Evolutionary conservation across 2,888 invertebrate genomes (phyloP), one percentile per base, ranked within the genome.

Genomic region (Drosophila siamana): DNA sequence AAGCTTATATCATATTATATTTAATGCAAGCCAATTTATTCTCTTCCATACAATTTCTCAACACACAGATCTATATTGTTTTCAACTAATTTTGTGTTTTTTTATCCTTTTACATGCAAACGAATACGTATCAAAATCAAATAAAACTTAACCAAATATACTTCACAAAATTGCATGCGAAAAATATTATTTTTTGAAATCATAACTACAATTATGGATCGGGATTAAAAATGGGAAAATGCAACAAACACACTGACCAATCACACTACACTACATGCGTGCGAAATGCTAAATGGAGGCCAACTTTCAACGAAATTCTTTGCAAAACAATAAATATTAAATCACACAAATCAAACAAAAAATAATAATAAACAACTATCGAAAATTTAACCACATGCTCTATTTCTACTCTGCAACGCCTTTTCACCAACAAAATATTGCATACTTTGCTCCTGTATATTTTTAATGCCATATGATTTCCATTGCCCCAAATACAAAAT

Each of bases 41-140:
- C 36, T 36, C 43, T 66, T 69, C 43, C n/a, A 55, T 28, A 13
- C 43, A 13, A 40, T 64, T 44, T 70, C 15, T 38, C 50, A 7
- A 15, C 48, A 57, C 36, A 69, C 30, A 38, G 47, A 63, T 41
- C 46, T 62, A 56, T 57, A 61, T 47, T 72, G n/a, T 69, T 66
- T 74, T 79, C 82, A 36, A 84, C 70, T 74, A 78, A 85, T 75
- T 79, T 80, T 55, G 59, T 69, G 64, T 70, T 64, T 64, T 70
- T 64, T 77, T 62, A 72, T 68, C 74, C 70, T 78, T 74, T 80
- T 87, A 81, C 87, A 88, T 88, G 87, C 87, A 80, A 66, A 83
- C 88, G 76, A 69, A 73, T 38, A 55, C 52, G 74, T 61, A 69
- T 59, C 26, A 63, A 61, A 67, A 66, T 63, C 55, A 41, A 24